These are phyloP conservation scores for Protonemura montana DNA, from an alignment of 2,888 invertebrate species.

Conservation along the genomic window DNA sequence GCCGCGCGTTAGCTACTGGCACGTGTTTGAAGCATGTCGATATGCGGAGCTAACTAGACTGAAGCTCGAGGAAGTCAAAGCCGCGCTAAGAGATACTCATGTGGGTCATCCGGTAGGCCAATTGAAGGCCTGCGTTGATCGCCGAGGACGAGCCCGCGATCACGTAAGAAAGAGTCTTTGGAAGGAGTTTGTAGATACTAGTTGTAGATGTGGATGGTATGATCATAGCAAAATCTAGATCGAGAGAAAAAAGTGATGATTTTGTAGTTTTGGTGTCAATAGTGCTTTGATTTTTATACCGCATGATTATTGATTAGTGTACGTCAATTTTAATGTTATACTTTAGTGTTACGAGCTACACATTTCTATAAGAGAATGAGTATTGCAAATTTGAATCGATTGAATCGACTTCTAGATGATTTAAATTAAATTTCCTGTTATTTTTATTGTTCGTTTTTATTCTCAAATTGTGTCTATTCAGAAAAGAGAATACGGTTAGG, in stretches of 20 bases:
- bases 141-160: neutral
- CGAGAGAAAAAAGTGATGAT: neutral
- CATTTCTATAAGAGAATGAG: neutral
- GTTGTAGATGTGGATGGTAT: neutral
- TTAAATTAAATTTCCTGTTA: neutral
- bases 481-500: neutral
- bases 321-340: neutral
- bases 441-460: neutral
- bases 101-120: constrained; percentile 7
- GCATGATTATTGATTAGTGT: neutral
- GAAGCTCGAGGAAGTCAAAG: neutral
- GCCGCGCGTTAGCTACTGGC: neutral
- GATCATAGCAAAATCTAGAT: neutral
- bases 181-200: neutral
- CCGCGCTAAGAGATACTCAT: neutral
- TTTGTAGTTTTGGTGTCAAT: neutral
- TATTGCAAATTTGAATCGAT: neutral
- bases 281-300: neutral
- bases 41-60: neutral
- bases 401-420: neutral
- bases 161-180: neutral
- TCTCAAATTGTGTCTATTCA: too few species aligned
- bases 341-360: neutral
- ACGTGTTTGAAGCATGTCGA: neutral
- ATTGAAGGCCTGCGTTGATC: neutral